Conservation (phyloP, 92 coral and sea anemone species). For the Phenganax stokvisi region DNA sequence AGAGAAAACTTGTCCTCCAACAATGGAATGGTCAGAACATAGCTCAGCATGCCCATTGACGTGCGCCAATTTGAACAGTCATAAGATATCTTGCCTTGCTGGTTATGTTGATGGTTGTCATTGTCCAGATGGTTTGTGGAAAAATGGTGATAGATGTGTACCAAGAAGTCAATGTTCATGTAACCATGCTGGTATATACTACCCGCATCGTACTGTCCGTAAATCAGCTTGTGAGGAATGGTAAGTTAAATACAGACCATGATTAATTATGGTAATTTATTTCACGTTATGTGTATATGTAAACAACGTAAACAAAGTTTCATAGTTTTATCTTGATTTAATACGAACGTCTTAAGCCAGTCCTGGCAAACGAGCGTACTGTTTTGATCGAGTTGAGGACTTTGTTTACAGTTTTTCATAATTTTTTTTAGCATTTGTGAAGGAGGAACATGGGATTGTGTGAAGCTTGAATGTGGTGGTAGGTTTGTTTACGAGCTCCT, state of each 20-base stretch:
- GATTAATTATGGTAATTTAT: too few relatives aligned
- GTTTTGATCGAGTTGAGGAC: too few relatives aligned
- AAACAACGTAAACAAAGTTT: too few relatives aligned
- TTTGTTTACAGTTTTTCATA: background rate
- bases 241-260: constrained; percentile 48
- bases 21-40: constrained; percentile 58
- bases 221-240: constrained; percentile 63
- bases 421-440: constrained; percentile 58
- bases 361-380: too few relatives aligned
- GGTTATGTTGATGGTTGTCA: constrained; percentile 82
- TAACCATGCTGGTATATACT: constrained; percentile 54
- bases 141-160: constrained; percentile 69
- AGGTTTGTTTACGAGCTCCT: constrained; percentile 17
- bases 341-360: too few relatives aligned
- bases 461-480: constrained; percentile 69
- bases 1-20: constrained; percentile 65
- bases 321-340: too few relatives aligned
- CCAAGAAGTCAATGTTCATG: constrained; percentile 66
- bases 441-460: constrained; percentile 83
- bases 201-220: constrained; percentile 54
- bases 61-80: constrained; percentile 73
- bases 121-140: constrained; percentile 74
- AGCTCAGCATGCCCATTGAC: constrained; percentile 74
- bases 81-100: constrained; percentile 59
- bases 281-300: too few relatives aligned